Evolutionary conservation across 2,888 invertebrate species (phyloP), one percentile per base, ranked within the genome.

Genomic region (Caenorhabditis afra): DNA sequence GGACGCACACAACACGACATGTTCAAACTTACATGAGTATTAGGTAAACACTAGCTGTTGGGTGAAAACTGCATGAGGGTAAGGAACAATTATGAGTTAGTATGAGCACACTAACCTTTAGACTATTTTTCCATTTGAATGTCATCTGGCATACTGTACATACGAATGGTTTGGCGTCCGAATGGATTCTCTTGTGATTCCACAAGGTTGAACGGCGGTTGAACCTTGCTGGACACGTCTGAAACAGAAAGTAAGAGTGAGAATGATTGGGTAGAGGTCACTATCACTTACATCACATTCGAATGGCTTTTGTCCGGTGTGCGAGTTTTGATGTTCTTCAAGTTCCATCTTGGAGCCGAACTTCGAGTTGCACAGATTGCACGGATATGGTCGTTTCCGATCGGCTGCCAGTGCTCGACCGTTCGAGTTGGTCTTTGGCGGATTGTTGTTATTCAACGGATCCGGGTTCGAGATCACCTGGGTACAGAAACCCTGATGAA

Each of bases 111-210:
- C 81, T 65, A 57, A 86, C 84, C 70, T 84, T 84, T 29, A 81
- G 84, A 87, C 83, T 90, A 66, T 90, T 90, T 68, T 90, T 90
- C 90, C 90, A 90, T 67, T 90, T 90, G 84, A 90, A 90, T 23
- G 86, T 87, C 90, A 89, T 89, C 49, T 87, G 82, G 62, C 90
- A 90, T 18, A 90, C 88, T 44, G 86, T 87, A 68, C 90, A 90
- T 37, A 85, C 84, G 79, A 90, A 90, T 10, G 90, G 90, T 59
- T 88, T 88, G 12, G 87, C 86, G 64, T 89, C 89, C 4, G 85
- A 85, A 62, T 90, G 90, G 61, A 90, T 90, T 18, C 90, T 75
- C 59, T 90, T 90, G 82, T 90, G 90, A 55, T 90, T 90, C 90
- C 90, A 90, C 12, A 90, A 81, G 0, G 90, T 90, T 16, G 90